Conservation (phyloP, 2,888 invertebrate genomes). For the Epinotia brunnichana region DNA sequence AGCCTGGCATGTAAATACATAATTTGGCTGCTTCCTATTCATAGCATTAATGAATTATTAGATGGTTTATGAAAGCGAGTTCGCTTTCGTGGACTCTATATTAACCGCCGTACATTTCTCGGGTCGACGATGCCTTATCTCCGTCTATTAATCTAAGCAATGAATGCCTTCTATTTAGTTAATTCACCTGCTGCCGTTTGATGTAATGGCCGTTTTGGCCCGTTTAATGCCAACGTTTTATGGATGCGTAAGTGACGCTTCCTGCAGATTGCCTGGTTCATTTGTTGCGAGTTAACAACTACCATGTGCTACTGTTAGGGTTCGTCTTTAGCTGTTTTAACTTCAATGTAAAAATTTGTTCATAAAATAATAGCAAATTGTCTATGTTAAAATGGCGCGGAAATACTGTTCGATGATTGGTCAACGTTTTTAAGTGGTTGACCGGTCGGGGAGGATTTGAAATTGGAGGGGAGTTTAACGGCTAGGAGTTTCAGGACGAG, state of each 20-base stretch:
- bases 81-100: constrained; percentile 45
- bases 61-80: constrained; percentile 45
- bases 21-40: constrained; percentile 41
- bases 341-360: no score
- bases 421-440: no score
- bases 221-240: constrained; percentile 58
- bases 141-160: constrained; percentile 67
- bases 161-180: constrained; percentile 60
- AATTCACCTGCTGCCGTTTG: constrained; percentile 69
- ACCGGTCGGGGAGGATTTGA: no score
- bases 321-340: no score
- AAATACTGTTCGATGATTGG: no score
- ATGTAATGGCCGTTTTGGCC: constrained; percentile 65
- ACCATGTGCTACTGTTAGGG: neutral
- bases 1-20: constrained; percentile 41
- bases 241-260: constrained; percentile 44
- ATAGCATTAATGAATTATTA: constrained; percentile 43
- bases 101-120: constrained; percentile 56
- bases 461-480: no score
- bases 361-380: no score
- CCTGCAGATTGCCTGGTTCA: constrained; percentile 43
- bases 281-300: constrained; percentile 32
- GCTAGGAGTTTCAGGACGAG: no score
- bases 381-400: no score
- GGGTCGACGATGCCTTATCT: constrained; percentile 62